Percentiles rank a stretch among this genome's conserved stretches.
These are phyloP conservation scores for Reticulitermes speratus DNA, from an alignment of 1,140 invertebrate species.

Conservation along the genomic window DNA sequence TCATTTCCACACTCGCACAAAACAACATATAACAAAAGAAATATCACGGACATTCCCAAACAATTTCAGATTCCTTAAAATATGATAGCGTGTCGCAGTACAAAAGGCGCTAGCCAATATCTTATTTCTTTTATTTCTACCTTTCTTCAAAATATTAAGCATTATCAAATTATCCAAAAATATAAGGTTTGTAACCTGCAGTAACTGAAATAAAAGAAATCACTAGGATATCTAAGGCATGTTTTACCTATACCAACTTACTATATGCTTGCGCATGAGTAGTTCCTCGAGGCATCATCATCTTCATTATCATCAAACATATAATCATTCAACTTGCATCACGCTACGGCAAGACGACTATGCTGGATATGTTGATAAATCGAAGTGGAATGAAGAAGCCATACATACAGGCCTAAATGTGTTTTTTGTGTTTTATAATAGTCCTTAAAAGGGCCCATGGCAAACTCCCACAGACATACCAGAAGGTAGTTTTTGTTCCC, in stretches of 20 bases:
- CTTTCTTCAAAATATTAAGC: background rate
- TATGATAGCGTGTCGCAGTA: background rate
- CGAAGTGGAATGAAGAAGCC: background rate
- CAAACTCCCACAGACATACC: constrained; percentile 3
- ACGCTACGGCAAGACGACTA: background rate
- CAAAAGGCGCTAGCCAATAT: background rate
- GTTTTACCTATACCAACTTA: background rate
- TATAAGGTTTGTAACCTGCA: background rate
- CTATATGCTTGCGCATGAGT: background rate
- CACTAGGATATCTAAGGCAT: background rate
- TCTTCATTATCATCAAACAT: background rate
- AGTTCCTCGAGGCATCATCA: background rate
- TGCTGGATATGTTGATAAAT: background rate
- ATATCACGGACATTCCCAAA: background rate
- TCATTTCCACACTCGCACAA: background rate
- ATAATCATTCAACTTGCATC: background rate
- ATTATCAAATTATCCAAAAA: constrained; percentile 20
- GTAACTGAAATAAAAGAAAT: background rate
- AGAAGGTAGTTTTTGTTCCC: background rate
- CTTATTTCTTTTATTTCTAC: no score
- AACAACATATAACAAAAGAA: background rate
- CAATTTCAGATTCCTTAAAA: background rate
- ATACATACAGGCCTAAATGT: background rate
- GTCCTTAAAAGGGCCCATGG: background rate
- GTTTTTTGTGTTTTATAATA: background rate